Evolutionary conservation across 2,113 vertebrate genomes (phyloP).

Genomic region (Pachycephala philippinensis): DNA sequence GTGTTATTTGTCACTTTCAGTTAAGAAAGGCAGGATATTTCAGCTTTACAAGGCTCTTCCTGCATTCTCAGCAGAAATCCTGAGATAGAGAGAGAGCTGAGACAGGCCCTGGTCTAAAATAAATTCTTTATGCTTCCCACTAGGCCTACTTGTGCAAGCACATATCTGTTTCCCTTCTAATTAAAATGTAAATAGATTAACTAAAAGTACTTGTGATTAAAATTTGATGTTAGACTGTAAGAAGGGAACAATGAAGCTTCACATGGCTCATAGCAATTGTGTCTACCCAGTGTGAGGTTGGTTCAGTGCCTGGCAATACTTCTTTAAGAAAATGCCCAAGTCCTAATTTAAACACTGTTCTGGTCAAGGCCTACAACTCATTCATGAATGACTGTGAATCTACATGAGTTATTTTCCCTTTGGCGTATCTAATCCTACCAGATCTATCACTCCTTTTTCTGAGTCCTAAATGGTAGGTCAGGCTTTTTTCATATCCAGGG

Average conservation of each 20-base stretch:
- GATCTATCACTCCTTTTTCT: background rate
- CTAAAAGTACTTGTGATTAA: background rate
- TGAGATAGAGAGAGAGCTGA: background rate
- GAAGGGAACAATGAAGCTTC: background rate
- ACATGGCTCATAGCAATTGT: background rate
- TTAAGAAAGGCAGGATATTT: background rate
- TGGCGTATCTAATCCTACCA: background rate
- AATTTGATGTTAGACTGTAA: background rate
- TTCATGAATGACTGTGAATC: background rate
- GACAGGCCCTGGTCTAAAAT: background rate
- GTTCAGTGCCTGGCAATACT: rapidly evolving
- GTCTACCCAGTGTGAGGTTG: background rate
- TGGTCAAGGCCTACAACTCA: background rate
- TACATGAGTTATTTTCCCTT: background rate
- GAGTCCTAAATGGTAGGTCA: background rate
- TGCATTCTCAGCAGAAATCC: background rate
- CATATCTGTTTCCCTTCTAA: background rate
- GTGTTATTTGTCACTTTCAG: background rate
- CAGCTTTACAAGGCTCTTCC: background rate
- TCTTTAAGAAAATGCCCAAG: background rate
- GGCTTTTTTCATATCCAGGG: background rate
- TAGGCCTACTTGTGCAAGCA: background rate
- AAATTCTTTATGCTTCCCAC: background rate
- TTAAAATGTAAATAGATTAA: background rate
- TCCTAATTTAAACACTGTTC: background rate